phyloP scores from a whole-genome alignment of 2,113 vertebrate genomes.

The Channa argus region DNA sequence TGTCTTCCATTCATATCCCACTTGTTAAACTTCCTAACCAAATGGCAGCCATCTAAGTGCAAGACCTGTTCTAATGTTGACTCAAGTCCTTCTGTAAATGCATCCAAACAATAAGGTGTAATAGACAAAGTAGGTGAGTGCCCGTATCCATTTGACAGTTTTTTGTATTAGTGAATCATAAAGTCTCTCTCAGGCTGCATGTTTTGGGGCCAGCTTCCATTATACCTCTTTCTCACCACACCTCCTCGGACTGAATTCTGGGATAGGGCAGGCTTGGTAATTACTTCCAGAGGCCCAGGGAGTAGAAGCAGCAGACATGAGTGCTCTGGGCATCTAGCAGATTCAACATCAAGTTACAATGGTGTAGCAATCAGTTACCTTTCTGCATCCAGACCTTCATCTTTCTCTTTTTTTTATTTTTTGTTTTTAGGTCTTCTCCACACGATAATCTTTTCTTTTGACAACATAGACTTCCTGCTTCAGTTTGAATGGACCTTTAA shows the following conservation, averaged over 20 bases:
- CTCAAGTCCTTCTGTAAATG: conserved; percentile 2
- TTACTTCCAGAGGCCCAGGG: conserved; percentile 83
- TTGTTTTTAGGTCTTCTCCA: not conserved
- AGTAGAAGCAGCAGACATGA: conserved; percentile 61
- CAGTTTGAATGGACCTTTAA: not conserved
- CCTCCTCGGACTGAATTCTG: conserved; percentile 80
- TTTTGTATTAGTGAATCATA: conserved; percentile 46
- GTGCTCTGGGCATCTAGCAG: conserved; percentile 51
- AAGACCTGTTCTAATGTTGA: conserved; percentile 11
- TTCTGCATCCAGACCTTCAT: conserved; percentile 6
- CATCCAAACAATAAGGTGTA: conserved; percentile 10
- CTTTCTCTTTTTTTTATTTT: not conserved
- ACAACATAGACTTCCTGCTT: not conserved
- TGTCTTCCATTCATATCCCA: not conserved
- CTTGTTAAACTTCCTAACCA: conserved; percentile 1
- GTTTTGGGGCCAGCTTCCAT: conserved; percentile 58
- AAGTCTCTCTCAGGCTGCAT: conserved; percentile 58
- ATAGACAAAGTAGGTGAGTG: conserved; percentile 12
- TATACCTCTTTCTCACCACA: conserved; percentile 76
- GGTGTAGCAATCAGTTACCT: conserved; percentile 1
- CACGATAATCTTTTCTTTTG: not conserved
- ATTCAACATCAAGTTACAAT: conserved; percentile 41
- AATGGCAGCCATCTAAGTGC: not conserved
- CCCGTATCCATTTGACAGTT: conserved; percentile 27
- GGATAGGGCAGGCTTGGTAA: conserved; percentile 80